These are phyloP conservation scores for Laticauda laticaudata DNA, from an alignment of 2,113 vertebrate species.

Conservation along the genomic window DNA sequence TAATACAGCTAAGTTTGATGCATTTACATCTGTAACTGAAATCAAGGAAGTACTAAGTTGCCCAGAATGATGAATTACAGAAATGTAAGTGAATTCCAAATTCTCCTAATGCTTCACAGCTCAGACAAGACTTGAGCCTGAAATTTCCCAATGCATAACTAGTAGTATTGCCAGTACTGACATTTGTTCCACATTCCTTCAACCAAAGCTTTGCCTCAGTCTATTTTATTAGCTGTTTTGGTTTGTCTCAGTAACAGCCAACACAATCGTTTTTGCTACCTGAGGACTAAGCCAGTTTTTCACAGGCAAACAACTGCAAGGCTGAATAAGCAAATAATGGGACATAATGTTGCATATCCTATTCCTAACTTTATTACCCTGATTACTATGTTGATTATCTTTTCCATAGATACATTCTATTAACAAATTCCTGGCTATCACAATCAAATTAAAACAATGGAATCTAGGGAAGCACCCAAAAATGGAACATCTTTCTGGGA, in stretches of 20 bases:
- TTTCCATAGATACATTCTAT: constrained; percentile 15
- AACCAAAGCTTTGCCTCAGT: background rate
- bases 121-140: background rate
- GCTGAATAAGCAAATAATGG: background rate
- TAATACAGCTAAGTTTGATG: background rate
- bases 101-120: background rate
- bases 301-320: background rate
- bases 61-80: background rate
- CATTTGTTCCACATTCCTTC: background rate
- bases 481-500: constrained; percentile 2
- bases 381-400: constrained; percentile 14
- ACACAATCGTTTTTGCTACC: constrained; percentile 4
- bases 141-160: background rate
- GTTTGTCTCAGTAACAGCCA: background rate
- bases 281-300: background rate
- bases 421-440: constrained; percentile 5
- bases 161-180: background rate
- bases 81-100: background rate
- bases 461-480: constrained; percentile 20
- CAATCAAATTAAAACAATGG: constrained; percentile 18
- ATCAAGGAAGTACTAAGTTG: background rate
- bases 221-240: background rate
- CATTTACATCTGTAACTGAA: background rate
- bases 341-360: background rate
- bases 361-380: background rate